Evolutionary conservation across 2,797 vertebrate genomes (phyloP).

Genomic region (Yasuhikotakia modesta): DNA sequence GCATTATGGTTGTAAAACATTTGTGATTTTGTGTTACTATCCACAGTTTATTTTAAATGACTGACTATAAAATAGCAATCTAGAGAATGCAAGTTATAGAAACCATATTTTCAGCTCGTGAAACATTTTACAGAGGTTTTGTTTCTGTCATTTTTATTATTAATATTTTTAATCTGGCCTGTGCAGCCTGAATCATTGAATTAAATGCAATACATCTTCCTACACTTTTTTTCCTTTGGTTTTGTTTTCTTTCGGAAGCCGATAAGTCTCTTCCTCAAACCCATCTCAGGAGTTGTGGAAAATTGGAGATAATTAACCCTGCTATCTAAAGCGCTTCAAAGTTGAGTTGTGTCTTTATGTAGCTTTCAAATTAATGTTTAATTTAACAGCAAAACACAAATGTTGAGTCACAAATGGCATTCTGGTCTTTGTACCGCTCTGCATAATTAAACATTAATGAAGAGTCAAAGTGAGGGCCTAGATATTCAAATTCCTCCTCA

Average conservation of each 20-base stretch:
- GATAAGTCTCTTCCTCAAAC: slow-evolving; percentile 56
- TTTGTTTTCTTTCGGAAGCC: slow-evolving; percentile 42
- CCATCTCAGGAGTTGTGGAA: slow-evolving; percentile 67
- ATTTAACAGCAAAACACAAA: slow-evolving; percentile 72
- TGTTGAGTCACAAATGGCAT: slow-evolving; percentile 68
- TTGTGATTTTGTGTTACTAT: slow-evolving; percentile 12
- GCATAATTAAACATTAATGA: slow-evolving; percentile 74
- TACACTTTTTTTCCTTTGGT: slow-evolving; percentile 27
- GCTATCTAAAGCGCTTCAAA: slow-evolving; percentile 65
- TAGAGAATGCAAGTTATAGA: slow-evolving; percentile 5
- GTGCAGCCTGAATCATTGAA: slow-evolving; percentile 16
- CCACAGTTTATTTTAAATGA: slow-evolving; percentile 14
- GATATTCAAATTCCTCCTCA: slow-evolving; percentile 64
- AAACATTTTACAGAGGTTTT: slow-evolving; percentile 30
- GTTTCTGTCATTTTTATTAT: slow-evolving; percentile 11
- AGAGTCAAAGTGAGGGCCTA: slow-evolving; percentile 65
- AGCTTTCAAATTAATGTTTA: slow-evolving; percentile 71
- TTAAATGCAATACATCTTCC: slow-evolving; percentile 16
- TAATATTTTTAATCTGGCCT: slow-evolving; percentile 22
- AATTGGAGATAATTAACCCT: slow-evolving; percentile 73
- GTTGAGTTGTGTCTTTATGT: slow-evolving; percentile 68
- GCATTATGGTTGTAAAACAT: not conserved
- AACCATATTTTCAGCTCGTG: slow-evolving; percentile 1
- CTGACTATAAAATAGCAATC: slow-evolving; percentile 21
- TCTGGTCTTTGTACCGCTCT: slow-evolving; percentile 65